Conservation (phyloP, 2,797 vertebrate species). For the Microctenopoma stevenorrisi region DNA sequence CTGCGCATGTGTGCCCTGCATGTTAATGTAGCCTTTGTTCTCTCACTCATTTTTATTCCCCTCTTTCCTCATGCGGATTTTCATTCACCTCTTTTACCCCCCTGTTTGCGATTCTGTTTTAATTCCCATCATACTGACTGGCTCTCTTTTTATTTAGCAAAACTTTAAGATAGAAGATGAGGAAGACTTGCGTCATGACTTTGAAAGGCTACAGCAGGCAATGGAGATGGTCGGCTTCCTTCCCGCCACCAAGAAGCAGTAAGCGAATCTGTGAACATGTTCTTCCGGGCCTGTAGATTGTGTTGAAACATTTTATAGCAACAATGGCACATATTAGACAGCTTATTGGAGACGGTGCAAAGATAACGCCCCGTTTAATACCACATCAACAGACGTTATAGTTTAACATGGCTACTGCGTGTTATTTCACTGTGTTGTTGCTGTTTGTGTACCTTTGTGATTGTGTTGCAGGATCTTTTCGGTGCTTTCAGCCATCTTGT, state of each 20-base stretch:
- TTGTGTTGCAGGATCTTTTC: slow-evolving; percentile 91
- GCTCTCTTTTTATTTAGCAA: slow-evolving; percentile 80
- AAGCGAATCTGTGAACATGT: slow-evolving; percentile 63
- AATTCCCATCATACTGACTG: neutral
- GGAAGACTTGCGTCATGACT: slow-evolving; percentile 95
- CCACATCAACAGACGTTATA: slow-evolving; percentile 18
- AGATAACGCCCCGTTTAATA: slow-evolving; percentile 17
- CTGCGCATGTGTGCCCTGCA: slow-evolving; percentile 61
- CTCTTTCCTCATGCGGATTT: slow-evolving; percentile 14
- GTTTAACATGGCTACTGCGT: slow-evolving; percentile 7
- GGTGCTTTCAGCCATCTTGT: slow-evolving; percentile 95
- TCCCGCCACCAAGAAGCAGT: slow-evolving; percentile 95
- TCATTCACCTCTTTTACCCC: slow-evolving; percentile 14
- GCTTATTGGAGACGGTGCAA: slow-evolving; percentile 24
- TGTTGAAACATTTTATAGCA: slow-evolving; percentile 11
- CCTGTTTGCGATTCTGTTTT: neutral
- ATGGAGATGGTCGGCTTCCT: slow-evolving; percentile 99
- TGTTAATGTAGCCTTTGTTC: slow-evolving; percentile 70
- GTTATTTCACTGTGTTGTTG: slow-evolving; percentile 7
- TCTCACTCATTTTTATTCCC: slow-evolving; percentile 21
- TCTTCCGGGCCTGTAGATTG: slow-evolving; percentile 1
- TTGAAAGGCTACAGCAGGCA: slow-evolving; percentile 97
- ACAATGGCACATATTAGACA: neutral
- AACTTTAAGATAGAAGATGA: slow-evolving; percentile 98
- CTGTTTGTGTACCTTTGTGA: neutral